phyloP scores from a whole-genome alignment of 1,140 invertebrate species.

The Drosophila albomicans region DNA sequence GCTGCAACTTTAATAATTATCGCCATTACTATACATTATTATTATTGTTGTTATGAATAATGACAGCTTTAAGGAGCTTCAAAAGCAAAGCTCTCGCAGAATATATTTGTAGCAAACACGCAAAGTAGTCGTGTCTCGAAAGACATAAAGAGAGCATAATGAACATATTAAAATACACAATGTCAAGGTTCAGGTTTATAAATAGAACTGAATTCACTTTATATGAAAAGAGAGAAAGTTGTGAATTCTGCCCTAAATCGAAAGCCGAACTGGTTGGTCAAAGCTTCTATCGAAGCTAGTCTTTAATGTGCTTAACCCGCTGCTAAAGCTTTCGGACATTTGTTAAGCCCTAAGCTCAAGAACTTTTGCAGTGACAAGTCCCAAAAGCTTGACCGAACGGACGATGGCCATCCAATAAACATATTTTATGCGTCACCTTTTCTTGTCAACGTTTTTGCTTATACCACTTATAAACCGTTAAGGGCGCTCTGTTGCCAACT shows the following conservation, averaged over 20 bases:
- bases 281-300: neutral
- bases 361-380: constrained; percentile 1
- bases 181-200: constrained; percentile 55
- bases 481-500: constrained; percentile 41
- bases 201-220: constrained; percentile 40
- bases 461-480: constrained; percentile 65
- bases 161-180: constrained; percentile 36
- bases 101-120: constrained; percentile 46
- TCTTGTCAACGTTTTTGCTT: constrained; percentile 74
- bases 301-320: constrained; percentile 7
- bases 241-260: neutral
- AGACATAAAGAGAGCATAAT: constrained; percentile 11
- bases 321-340: neutral
- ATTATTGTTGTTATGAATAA: neutral
- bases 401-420: constrained; percentile 49
- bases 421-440: constrained; percentile 75
- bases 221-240: neutral
- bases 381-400: constrained; percentile 4
- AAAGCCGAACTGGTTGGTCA: neutral
- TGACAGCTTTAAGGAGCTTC: constrained; percentile 25
- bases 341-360: neutral
- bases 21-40: too few relatives aligned
- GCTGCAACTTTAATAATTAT: constrained; percentile 3
- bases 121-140: constrained; percentile 32
- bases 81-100: neutral